phyloP scores from a whole-genome alignment of 2,888 invertebrate genomes.

The Unio pictorum region DNA sequence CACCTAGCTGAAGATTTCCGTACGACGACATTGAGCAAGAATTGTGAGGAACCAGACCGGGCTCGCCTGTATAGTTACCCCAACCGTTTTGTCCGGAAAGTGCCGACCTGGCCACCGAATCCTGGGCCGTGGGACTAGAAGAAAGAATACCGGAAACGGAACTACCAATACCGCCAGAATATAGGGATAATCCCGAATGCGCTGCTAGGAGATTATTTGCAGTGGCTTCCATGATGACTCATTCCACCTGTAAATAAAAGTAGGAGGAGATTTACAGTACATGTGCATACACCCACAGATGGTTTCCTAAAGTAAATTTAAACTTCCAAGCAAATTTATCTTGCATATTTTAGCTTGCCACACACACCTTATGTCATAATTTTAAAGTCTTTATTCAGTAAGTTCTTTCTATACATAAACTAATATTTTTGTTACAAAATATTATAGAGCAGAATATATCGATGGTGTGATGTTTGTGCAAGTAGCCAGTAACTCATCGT shows the following conservation, averaged over 20 bases:
- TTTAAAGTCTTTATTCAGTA: no score
- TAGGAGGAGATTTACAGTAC: background rate
- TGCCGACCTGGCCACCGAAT: conserved; percentile 49
- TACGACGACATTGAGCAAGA: conserved; percentile 64
- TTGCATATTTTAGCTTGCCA: no score
- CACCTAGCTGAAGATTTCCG: conserved; percentile 60
- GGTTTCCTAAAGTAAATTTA: no score
- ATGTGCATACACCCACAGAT: no score
- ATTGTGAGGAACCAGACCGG: conserved; percentile 53
- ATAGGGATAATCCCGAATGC: conserved; percentile 57
- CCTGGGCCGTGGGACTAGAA: conserved; percentile 55
- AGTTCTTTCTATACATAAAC: no score
- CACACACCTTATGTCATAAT: no score
- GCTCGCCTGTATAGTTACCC: conserved; percentile 58
- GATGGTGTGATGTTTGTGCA: no score
- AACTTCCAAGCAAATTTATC: no score
- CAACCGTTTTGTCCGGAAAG: conserved; percentile 61
- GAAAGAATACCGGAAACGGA: conserved; percentile 56
- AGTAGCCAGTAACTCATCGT: no score
- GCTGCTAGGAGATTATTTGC: conserved; percentile 58
- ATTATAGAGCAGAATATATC: no score
- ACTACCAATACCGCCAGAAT: conserved; percentile 50
- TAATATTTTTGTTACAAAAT: no score
- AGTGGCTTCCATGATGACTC: conserved; percentile 58
- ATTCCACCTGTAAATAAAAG: conserved; percentile 49